These are phyloP conservation scores for Enteromius unitaeniatus DNA, from an alignment of 2,797 vertebrate genomes.

Conservation along the genomic window DNA sequence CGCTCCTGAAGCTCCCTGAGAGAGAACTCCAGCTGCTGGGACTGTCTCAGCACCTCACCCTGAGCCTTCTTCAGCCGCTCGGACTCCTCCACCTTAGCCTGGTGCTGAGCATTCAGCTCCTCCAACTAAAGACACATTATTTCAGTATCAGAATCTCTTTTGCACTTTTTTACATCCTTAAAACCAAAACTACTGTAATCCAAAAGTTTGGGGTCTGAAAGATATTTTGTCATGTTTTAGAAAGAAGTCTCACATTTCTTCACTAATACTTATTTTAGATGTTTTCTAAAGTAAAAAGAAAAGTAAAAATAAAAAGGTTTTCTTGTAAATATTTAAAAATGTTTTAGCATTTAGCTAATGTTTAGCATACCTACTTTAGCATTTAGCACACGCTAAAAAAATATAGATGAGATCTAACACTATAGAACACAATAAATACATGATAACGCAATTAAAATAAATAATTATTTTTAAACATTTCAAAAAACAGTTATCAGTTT, in stretches of 20 bases:
- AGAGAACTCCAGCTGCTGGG: conserved; percentile 88
- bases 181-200: neutral
- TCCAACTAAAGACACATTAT: conserved; percentile 80
- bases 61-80: conserved; percentile 89
- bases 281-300: too few relatives aligned
- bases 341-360: too few relatives aligned
- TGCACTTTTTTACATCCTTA: neutral
- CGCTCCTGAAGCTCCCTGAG: conserved; percentile 89
- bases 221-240: neutral
- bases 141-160: neutral
- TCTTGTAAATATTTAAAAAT: neutral
- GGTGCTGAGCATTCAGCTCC: conserved; percentile 83
- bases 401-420: too few relatives aligned
- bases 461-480: too few relatives aligned
- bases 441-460: too few relatives aligned
- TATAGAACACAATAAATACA: too few relatives aligned
- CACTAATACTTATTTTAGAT: too few relatives aligned
- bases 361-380: neutral
- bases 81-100: conserved; percentile 86
- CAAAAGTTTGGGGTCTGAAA: neutral
- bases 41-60: conserved; percentile 88
- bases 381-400: too few relatives aligned
- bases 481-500: too few relatives aligned
- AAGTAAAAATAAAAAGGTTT: neutral
- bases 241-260: conserved; percentile 1